Base-by-base conservation (phyloP, 1,140 invertebrate genomes). In the Adoxophyes honmai region DNA sequence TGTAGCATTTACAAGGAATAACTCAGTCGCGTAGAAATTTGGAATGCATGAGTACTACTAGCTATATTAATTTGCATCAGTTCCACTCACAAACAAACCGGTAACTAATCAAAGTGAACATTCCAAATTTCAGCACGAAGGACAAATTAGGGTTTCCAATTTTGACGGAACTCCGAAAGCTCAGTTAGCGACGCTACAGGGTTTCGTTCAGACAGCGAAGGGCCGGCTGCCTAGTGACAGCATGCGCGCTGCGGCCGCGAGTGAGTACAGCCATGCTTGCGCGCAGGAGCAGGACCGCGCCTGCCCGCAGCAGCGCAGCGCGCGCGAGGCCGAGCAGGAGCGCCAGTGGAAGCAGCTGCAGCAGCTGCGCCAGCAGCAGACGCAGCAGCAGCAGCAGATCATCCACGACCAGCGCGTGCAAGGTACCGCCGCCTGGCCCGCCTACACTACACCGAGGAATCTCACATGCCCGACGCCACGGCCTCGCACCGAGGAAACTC, bases 341-440 rank as follows among this genome's bases (percentile, higher is more conserved):
- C 89, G 94, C 10, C 93, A 95, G 65, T 97, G 96, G 96, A 97
- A 97, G 83, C 94, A 96, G 64, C 81, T 96, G 61, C 95, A 96
- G 86, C 94, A 94, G 15, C 77, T 93, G 58, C 90, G 95, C 14
- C 94, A 96, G 75, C 94, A 95, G 67, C 94, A 95, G 75, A 91
- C 93, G 11, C 95, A 96, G 77, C 92, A 96, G 62, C 95, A 96
- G 59, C 94, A 96, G 75, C 93, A 94, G 86, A 92, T 93, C 64
- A 92, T 95, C 69, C 94, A 94, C 57, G 94, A 95, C 68, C 94
- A 95, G 69, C 86, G 94, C 58, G 90, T 92, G 51, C 93, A 94
- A 91, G 93, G 93, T 94, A 90, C 57, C 63, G 63, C 60, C 44
- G 51, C 11, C 7, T 34, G 35, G 2, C 6, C 34, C n/a, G 34